Conservation (phyloP, 35 echinoderm and acorn worm species). For the Anneissia japonica region DNA sequence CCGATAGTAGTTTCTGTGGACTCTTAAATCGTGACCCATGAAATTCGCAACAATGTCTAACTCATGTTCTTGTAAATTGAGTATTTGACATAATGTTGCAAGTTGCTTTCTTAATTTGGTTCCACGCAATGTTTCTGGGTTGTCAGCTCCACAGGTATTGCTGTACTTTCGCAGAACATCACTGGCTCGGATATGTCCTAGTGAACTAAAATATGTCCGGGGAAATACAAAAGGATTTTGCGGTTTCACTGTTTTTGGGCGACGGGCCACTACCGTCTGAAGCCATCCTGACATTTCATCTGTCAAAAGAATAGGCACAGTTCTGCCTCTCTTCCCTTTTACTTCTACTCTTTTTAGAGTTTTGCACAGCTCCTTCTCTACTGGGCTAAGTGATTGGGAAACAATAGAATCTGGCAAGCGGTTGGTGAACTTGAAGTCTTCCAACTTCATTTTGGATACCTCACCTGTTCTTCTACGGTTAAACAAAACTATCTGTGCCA, state of each 20-base stretch:
- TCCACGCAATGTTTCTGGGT: conserved; percentile 27
- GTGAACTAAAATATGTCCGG: conserved; percentile 18
- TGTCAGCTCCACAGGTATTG: conserved; percentile 34
- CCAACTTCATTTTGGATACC: conserved; percentile 49
- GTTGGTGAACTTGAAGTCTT: conserved; percentile 27
- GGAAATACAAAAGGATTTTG: conserved; percentile 51
- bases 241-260: conserved; percentile 28
- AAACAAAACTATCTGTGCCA: conserved; percentile 48
- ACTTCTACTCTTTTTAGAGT: conserved; percentile 46
- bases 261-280: conserved; percentile 5
- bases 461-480: conserved; percentile 52
- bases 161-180: conserved; percentile 49
- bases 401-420: conserved; percentile 8
- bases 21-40: conserved; percentile 39
- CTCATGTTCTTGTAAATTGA: conserved; percentile 42
- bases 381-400: conserved; percentile 4
- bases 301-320: conserved; percentile 54
- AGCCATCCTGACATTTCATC: conserved; percentile 43
- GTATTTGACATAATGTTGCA: conserved; percentile 45
- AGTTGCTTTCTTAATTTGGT: conserved; percentile 48
- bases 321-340: conserved; percentile 47
- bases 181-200: conserved; percentile 46
- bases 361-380: conserved; percentile 49
- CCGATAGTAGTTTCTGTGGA: conserved; percentile 57
- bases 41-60: conserved; percentile 40